Evolutionary conservation across 2,888 invertebrate genomes (phyloP).

Genomic region (Fragum whitleyi): DNA sequence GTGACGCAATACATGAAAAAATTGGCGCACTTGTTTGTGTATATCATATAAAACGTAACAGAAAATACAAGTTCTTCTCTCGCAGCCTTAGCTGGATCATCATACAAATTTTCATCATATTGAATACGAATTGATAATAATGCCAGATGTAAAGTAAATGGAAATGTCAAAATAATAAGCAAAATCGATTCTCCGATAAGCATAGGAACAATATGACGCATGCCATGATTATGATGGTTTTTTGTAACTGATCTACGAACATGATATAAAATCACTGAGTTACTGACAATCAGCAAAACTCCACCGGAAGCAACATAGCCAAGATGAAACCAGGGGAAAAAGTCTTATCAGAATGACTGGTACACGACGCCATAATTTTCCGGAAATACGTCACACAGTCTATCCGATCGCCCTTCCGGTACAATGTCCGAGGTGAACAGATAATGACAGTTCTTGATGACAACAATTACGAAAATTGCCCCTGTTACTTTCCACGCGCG

Average conservation of each 20-base stretch:
- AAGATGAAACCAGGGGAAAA: conserved; percentile 75
- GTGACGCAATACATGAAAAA: conserved; percentile 74
- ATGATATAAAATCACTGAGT: conserved; percentile 67
- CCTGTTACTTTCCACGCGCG: conserved; percentile 67
- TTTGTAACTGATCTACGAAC: conserved; percentile 64
- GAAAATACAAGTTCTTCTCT: conserved; percentile 70
- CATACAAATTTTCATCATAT: conserved; percentile 62
- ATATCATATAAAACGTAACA: conserved; percentile 75
- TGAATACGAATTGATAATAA: conserved; percentile 55
- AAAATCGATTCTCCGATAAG: conserved; percentile 73
- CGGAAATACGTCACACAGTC: conserved; percentile 73
- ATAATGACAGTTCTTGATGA: conserved; percentile 72
- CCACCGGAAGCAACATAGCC: conserved; percentile 68
- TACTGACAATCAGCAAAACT: conserved; percentile 68
- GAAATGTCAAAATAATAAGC: conserved; percentile 72
- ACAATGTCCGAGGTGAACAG: conserved; percentile 70
- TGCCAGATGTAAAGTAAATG: conserved; percentile 71
- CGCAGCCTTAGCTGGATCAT: conserved; percentile 57
- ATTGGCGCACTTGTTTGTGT: conserved; percentile 77
- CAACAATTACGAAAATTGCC: conserved; percentile 59
- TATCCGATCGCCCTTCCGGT: conserved; percentile 60
- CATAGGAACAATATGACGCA: conserved; percentile 73
- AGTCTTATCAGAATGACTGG: conserved; percentile 63
- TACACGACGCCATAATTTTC: conserved; percentile 51
- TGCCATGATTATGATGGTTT: conserved; percentile 34